These are phyloP conservation scores for Peribatodes rhomboidaria DNA, from an alignment of 2,888 invertebrate genomes.

Conservation along the genomic window DNA sequence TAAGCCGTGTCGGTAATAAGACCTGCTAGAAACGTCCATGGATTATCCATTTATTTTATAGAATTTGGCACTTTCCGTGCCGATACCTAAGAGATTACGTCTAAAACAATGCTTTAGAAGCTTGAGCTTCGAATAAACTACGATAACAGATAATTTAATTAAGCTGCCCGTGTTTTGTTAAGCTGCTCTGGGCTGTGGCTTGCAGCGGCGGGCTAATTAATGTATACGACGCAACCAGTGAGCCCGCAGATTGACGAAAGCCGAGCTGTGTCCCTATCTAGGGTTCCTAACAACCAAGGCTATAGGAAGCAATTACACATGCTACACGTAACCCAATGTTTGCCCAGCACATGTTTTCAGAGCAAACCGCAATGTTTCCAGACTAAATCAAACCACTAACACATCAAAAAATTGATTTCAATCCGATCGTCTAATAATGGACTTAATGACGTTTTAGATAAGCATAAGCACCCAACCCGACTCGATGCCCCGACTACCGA, in stretches of 20 bases:
- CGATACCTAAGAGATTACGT: constrained; percentile 28
- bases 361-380: constrained; percentile 51
- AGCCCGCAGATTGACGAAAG: constrained; percentile 37
- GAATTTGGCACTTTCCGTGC: constrained; percentile 31
- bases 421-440: constrained; percentile 48
- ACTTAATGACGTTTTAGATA: constrained; percentile 44
- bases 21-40: constrained; percentile 22
- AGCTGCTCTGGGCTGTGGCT: neutral
- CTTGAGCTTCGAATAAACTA: neutral
- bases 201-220: constrained; percentile 34
- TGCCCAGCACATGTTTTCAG: too few relatives aligned
- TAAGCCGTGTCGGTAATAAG: constrained; percentile 36
- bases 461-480: constrained; percentile 44
- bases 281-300: constrained; percentile 54
- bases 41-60: constrained; percentile 35
- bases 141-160: too few relatives aligned
- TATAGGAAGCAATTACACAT: constrained; percentile 56
- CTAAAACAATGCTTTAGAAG: constrained; percentile 24
- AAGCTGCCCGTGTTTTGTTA: too few relatives aligned
- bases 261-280: constrained; percentile 43
- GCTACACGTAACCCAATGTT: constrained; percentile 54
- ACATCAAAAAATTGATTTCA: constrained; percentile 54
- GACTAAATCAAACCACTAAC: constrained; percentile 54
- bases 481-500: constrained; percentile 51
- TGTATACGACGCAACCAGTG: constrained; percentile 28